phyloP scores from a whole-genome alignment of 92 coral and sea anemone genomes.

The Umimayanthus chanpuru region DNA sequence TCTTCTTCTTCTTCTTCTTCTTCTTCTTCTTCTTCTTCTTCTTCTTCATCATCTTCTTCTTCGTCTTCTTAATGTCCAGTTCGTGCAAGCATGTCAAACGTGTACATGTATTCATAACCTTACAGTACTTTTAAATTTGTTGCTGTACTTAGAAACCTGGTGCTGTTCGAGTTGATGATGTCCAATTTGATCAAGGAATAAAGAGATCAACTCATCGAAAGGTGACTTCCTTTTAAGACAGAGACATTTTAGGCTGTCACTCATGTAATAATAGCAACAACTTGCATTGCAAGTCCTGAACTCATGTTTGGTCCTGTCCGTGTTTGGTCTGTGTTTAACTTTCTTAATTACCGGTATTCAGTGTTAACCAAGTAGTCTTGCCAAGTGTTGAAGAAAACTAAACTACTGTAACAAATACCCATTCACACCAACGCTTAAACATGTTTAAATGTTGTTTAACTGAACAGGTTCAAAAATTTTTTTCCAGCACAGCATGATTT shows the following conservation, averaged over 20 bases:
- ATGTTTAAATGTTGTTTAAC: no score
- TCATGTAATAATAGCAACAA: no score
- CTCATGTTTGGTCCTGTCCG: no score
- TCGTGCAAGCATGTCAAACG: neutral
- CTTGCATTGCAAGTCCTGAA: no score
- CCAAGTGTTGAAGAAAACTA: neutral
- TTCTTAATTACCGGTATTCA: neutral
- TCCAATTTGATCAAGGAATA: conserved; percentile 54
- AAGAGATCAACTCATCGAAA: conserved; percentile 29
- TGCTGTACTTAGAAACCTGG: conserved; percentile 77
- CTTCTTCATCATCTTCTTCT: neutral
- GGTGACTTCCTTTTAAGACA: neutral
- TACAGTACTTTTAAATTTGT: neutral
- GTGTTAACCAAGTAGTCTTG: neutral
- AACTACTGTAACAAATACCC: no score
- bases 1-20: no score
- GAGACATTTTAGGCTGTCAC: no score
- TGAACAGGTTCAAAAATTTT: no score
- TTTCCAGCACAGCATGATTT: no score
- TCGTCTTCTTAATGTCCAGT: no score
- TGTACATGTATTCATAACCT: neutral
- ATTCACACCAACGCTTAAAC: no score
- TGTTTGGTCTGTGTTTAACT: neutral
- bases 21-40: no score
- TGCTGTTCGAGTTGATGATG: conserved; percentile 80